These are phyloP conservation scores for Bungarus multicinctus DNA, from an alignment of 2,113 vertebrate genomes.

Conservation along the genomic window DNA sequence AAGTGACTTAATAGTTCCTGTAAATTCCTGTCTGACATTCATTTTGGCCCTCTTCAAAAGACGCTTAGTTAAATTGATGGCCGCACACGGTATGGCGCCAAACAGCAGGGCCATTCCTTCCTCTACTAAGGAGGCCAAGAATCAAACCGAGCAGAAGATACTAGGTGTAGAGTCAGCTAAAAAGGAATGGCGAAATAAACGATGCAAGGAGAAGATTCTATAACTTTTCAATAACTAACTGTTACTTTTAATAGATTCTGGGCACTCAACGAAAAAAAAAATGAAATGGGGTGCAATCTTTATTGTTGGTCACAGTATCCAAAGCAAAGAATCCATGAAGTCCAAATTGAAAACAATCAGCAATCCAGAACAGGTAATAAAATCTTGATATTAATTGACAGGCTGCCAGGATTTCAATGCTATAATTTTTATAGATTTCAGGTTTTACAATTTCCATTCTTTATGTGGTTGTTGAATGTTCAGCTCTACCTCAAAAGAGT, in stretches of 20 bases:
- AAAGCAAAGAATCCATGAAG: not conserved
- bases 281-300: not conserved
- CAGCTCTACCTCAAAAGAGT: not conserved
- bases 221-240: not conserved
- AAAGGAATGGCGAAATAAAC: not conserved
- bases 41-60: constrained; percentile 18
- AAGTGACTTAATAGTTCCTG: constrained; percentile 51
- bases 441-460: not conserved
- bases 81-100: constrained; percentile 12
- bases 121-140: not conserved
- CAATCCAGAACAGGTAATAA: not conserved
- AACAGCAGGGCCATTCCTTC: not conserved
- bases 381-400: not conserved
- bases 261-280: accelerated
- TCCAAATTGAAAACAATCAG: not conserved
- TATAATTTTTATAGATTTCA: not conserved
- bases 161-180: constrained; percentile 1
- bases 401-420: not conserved
- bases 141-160: not conserved
- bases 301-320: not conserved
- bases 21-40: constrained; percentile 36
- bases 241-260: not conserved
- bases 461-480: not conserved
- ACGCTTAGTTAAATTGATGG: constrained; percentile 31
- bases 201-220: not conserved